These are phyloP conservation scores for Hyposmocoma kahamanoa DNA, from an alignment of 1,140 invertebrate genomes.

Conservation along the genomic window DNA sequence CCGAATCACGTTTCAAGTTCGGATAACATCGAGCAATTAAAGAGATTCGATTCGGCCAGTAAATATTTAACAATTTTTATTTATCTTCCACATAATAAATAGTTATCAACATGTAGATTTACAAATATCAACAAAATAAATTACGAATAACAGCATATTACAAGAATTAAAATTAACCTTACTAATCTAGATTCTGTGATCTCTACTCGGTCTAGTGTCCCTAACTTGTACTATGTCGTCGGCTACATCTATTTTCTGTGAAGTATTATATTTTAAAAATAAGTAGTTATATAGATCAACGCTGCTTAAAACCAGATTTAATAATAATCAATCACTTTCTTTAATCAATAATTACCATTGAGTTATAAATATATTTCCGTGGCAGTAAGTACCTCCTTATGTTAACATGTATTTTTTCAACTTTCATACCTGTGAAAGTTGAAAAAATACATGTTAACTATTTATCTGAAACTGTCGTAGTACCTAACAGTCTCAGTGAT, in stretches of 20 bases:
- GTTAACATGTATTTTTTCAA: too few relatives aligned
- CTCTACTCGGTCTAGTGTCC: constrained; percentile 48
- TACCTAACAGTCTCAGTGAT: too few relatives aligned
- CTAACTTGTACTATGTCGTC: constrained; percentile 62
- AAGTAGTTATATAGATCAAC: too few relatives aligned
- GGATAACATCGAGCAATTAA: constrained; percentile 19
- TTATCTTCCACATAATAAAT: constrained; percentile 70
- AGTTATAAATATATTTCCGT: too few relatives aligned
- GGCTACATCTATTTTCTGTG: constrained; percentile 26
- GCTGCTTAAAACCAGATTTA: too few relatives aligned
- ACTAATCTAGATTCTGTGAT: constrained; percentile 46
- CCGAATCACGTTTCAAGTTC: constrained; percentile 26
- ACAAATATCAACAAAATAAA: constrained; percentile 74
- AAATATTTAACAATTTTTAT: constrained; percentile 71
- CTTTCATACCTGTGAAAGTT: too few relatives aligned
- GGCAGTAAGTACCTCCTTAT: too few relatives aligned
- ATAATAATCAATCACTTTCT: too few relatives aligned
- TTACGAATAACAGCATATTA: constrained; percentile 73
- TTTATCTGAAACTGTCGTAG: too few relatives aligned
- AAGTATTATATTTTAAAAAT: too few relatives aligned
- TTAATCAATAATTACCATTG: too few relatives aligned
- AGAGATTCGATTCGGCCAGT: constrained; percentile 46
- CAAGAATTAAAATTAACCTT: constrained; percentile 56
- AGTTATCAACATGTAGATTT: constrained; percentile 73
- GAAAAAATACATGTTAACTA: too few relatives aligned